A percentile compares a stretch with the other conserved stretches of the same genome.
Conservation (phyloP, 1,140 invertebrate genomes). For the Dryas iulia region DNA sequence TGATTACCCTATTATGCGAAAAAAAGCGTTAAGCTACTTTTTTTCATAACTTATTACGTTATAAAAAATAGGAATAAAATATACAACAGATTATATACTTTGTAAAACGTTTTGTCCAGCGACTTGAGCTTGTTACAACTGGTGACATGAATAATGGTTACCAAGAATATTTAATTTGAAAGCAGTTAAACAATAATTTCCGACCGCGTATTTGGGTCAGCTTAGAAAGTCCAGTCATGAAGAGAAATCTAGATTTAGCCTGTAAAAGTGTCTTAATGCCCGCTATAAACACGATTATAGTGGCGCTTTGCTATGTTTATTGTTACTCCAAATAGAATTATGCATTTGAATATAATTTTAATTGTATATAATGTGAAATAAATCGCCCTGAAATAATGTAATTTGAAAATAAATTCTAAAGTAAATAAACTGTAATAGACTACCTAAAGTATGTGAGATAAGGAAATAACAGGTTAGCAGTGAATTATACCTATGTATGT, state of each 20-base stretch:
- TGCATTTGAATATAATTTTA: not conserved
- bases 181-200: constrained; percentile 41
- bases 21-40: no score
- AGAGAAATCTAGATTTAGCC: constrained; percentile 49
- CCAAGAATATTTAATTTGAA: constrained; percentile 42
- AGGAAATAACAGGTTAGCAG: no score
- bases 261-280: constrained; percentile 40
- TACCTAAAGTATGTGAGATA: no score
- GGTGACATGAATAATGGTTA: constrained; percentile 21
- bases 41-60: not conserved
- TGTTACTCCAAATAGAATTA: constrained; percentile 26
- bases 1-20: no score
- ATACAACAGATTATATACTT: not conserved
- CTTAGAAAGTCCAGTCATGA: constrained; percentile 41
- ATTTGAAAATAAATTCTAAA: not conserved
- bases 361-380: not conserved
- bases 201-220: constrained; percentile 39
- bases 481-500: no score
- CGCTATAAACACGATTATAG: constrained; percentile 30
- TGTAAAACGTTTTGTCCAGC: not conserved
- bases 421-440: no score
- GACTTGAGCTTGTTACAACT: constrained; percentile 1
- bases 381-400: not conserved
- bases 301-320: constrained; percentile 22
- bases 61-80: not conserved